Base-by-base conservation (phyloP, 2,888 invertebrate genomes). In the Tetragonula carbonaria region DNA sequence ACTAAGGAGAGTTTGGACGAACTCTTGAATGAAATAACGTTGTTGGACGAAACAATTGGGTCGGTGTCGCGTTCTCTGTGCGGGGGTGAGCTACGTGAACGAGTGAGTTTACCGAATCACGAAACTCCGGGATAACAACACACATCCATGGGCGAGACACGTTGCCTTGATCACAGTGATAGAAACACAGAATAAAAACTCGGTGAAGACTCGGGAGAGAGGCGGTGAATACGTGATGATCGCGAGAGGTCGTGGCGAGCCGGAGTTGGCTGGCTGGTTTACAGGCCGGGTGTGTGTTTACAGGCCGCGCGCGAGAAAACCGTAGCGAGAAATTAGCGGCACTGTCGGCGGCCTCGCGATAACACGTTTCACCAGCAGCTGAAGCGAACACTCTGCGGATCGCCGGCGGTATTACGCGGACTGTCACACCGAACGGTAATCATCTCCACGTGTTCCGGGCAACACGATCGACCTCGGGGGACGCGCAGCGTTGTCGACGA, bases 181-280 rank as follows among this genome's bases (percentile, higher is more conserved):
- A 21, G 68, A 45, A 67, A 59, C 79, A 82, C 72, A 66, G 28
- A 28, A 38, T 63, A 65, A 33, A 33, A 33, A 45, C 45, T 72
- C 50, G 73, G 65, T 3, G 72, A 38, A 73, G 1, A 18, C 28
- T 28, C 78, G 79, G 28, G 81, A 55, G 83, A 73, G 50, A 66
- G 74, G 45, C 45, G 45, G 45, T 8, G 78, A 71, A 71, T 50
- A 71, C 73, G 85, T 68, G 75, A 75, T 59, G 71, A 81, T 88
- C 86, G 86, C 89, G 85, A 89, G 88, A 89, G 88, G 89, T 89
- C 89, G 83, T 84, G 80, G 78, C 81, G 73, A 74, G 80, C 33
- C 77, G 76, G 45, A 50, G 82, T 66, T 68, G 57, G 70, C 80
- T 73, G 79, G 33, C 33, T 33, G 45, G 45, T 45, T 45, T 45